Base-by-base conservation (phyloP, 2,113 vertebrate species). In the Acinonyx jubatus region DNA sequence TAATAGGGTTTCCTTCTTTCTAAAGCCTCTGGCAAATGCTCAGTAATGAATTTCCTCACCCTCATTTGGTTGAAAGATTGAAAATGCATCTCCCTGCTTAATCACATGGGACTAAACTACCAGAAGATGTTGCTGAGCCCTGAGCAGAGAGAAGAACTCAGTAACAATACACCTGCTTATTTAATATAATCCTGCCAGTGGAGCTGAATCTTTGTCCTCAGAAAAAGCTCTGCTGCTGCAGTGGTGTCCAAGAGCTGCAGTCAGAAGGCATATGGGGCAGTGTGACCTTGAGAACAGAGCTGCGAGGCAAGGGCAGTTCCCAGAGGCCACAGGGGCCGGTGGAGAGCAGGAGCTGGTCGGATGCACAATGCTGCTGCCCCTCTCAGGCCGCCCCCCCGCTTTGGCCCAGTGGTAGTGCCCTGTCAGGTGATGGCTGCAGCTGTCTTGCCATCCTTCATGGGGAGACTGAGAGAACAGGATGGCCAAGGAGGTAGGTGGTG, bases 281-380 rank as follows among this genome's bases (percentile, higher is more conserved):
- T 41, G 25, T 96, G 96, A 98, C 97, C 96, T 98, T 96, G 84
- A 97, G 69, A 50, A 89, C 50, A 73, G 69, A 86, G 63, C 94
- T 11, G 3, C 2, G 41, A 21, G 50, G 50, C 12, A 21, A 83
- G 68, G 68, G 4, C 0, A 0, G 10, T 57, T 65, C 84, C 14
- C 15, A 13, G 3, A 33, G 45, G 86, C 19, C 19, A 13, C 3
- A 18, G 55, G 48, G 29, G 73, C 89, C 1, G 0, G 25, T 3
- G 45, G 23, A 71, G 31, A 38, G 82, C 31, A 12, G 50, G 85
- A 57, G 25, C 76, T 27, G 23, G 7, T 63, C 0, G 11, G 12
- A 8, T 11, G 68, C 36, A 15, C 7, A 0, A 6, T 11, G 36
- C 5, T 1, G 0, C 31, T 6, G 25, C 9, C 29, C 68, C 25